Evolutionary conservation across 2,888 invertebrate genomes (phyloP), one percentile per base, ranked within the genome.

Genomic region (Tenthredo notha): DNA sequence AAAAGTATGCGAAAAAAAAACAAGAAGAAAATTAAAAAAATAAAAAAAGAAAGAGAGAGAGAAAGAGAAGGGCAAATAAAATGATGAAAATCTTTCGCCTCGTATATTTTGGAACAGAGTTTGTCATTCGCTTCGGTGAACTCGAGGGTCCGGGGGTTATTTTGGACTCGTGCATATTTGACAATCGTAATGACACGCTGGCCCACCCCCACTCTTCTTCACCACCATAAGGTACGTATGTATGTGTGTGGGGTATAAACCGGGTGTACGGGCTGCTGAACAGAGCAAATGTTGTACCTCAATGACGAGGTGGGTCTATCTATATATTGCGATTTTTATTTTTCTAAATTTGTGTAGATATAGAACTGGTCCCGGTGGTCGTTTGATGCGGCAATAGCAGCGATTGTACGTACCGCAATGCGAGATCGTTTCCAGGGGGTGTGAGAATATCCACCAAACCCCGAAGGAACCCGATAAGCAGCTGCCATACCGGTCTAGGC

Each of bases 131-230:
- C 33, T 33, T 33, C 67, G 67, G 18, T 33, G 33, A 67, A 25
- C 33, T 7, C 67, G 33, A 67, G 67, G 67, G 67, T 67, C 67
- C 67, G 15, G 61, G 25, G 67, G 67, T 67, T 67, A 67, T 67
- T 67, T 67, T 25, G 33, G 18, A 12, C 25, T 67, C 67, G 25
- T 67, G 67, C 67, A 67, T 67, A 67, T 67, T 67, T 67, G 67
- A 67, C 67, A 67, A 67, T 67, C 67, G 67, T 67, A 67, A 67
- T 67, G 67, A 67, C 67, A 33, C 67, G 67, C 67, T 61, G 61
- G 67, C 18, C 33, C 15, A 1, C 29, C 67, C 67, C 6, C 54
- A 7, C 54, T 7, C 54, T 12, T 43, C 10, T 43, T 2, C 43
- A 1, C 43, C 43, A 43, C 43, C 10, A 6, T 43, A 43, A 43